Evolutionary conservation across 2,888 invertebrate species (phyloP).

Genomic region (Cheilosia soror): DNA sequence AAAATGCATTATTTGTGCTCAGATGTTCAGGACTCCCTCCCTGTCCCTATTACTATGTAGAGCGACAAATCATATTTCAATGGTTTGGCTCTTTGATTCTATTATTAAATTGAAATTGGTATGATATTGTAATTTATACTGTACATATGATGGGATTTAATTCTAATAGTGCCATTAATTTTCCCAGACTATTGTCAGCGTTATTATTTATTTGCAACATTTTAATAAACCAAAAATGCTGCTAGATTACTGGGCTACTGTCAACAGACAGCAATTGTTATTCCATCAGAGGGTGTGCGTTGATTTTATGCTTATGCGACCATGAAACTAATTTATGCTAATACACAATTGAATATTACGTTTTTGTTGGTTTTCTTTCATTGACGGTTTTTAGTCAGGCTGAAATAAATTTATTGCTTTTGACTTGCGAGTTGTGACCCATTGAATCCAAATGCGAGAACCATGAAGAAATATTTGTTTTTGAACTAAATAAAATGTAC

Average conservation of each 20-base stretch:
- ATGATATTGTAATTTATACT: neutral
- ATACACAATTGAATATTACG: neutral
- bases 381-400: neutral
- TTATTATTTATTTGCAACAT: neutral
- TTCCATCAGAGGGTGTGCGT: neutral
- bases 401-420: slow-evolving; percentile 1
- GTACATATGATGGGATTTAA: neutral
- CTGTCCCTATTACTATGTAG: neutral
- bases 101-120: slow-evolving; percentile 4
- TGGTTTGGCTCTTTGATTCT: neutral
- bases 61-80: slow-evolving; percentile 6
- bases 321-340: neutral
- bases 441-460: too few relatives aligned
- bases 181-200: neutral
- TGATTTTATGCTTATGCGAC: neutral
- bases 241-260: neutral
- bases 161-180: neutral
- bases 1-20: neutral
- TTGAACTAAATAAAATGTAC: too few relatives aligned
- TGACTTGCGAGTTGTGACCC: neutral
- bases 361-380: neutral
- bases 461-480: too few relatives aligned
- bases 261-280: neutral
- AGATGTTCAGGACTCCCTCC: neutral
- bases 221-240: neutral